Percentiles rank a stretch among this genome's conserved stretches.
Evolutionary conservation across 2,888 invertebrate genomes (phyloP).

Genomic region (Pterostichus niger): DNA sequence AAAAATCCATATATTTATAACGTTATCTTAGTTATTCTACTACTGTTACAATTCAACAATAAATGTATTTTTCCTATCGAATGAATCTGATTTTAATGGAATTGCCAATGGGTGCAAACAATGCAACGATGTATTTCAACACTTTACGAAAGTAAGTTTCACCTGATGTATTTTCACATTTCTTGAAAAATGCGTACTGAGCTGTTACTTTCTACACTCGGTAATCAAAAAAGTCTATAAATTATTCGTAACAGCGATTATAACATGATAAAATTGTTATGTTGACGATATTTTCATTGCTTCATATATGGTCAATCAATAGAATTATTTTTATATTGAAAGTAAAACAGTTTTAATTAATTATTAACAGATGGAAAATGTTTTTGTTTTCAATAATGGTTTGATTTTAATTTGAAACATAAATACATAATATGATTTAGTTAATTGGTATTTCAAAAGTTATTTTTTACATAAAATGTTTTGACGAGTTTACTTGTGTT

Average conservation of each 20-base stretch:
- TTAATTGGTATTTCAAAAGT: too few species aligned
- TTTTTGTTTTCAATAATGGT: too few species aligned
- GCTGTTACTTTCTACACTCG: slow-evolving; percentile 44
- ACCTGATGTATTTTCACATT: slow-evolving; percentile 41
- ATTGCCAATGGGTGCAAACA: slow-evolving; percentile 24
- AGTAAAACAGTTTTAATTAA: slow-evolving; percentile 12
- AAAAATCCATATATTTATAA: background rate
- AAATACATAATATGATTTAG: too few species aligned
- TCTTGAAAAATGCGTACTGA: slow-evolving; percentile 29
- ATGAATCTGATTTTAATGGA: background rate
- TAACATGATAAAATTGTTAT: slow-evolving; percentile 18
- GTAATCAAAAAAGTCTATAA: slow-evolving; percentile 25
- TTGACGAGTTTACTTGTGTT: too few species aligned
- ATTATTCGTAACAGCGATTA: slow-evolving; percentile 34
- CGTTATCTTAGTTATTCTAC: too few species aligned
- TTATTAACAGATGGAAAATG: slow-evolving; percentile 5
- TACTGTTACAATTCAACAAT: too few species aligned
- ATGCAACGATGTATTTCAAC: slow-evolving; percentile 30
- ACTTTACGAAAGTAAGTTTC: slow-evolving; percentile 57
- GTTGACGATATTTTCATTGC: background rate
- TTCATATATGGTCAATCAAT: slow-evolving; percentile 25
- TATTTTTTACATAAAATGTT: too few species aligned
- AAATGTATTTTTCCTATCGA: too few species aligned
- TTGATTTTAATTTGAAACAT: too few species aligned
- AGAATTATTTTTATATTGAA: slow-evolving; percentile 1